Base-by-base conservation (phyloP, 2,888 invertebrate genomes). In the Synergus laeviventris region DNA sequence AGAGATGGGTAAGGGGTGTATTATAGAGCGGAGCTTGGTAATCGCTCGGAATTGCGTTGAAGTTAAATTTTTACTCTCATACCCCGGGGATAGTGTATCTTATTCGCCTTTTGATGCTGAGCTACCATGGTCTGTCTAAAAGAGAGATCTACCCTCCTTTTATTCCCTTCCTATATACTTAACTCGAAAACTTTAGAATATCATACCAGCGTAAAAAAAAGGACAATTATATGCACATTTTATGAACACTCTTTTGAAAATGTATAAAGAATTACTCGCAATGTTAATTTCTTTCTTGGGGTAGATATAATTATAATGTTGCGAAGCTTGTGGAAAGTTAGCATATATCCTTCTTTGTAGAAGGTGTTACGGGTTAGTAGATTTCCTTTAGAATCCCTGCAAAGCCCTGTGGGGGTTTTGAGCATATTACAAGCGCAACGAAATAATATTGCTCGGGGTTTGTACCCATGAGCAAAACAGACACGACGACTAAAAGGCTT, bases 11-110 rank as follows among this genome's bases (percentile, higher is more conserved):
- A 84, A 83, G 86, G 87, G 85, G 84, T 84, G 84, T 87, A 87
- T 87, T 84, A 81, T 84, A 84, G 83, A 82, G 83, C 83, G 81
- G 80, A 84, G 84, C 86, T 84, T 82, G 87, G 87, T 91, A 90
- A 91, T 91, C 89, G 89, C 85, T 84, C 76, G 86, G 83, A 88
- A 91, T 90, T 90, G 88, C 87, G 88, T 90, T 91, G 89, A 88
- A 88, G 86, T 89, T 87, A 85, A 84, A 87, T 89, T 89, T 89
- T 89, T 87, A 84, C 81, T 78, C 83, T 74, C 79, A 77, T 76
- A 70, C 79, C 81, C 79, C 74, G 74, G 60, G 76, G 79, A 74
- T 74, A 78, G 77, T 74, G 76, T 62, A 73, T 82, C 81, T 79
- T 70, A 70, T 70, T 78, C 78, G 82, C 76, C 82, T 82, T 81